Conservation (phyloP, 2,888 invertebrate genomes). For the Leptinotarsa tumamoca region DNA sequence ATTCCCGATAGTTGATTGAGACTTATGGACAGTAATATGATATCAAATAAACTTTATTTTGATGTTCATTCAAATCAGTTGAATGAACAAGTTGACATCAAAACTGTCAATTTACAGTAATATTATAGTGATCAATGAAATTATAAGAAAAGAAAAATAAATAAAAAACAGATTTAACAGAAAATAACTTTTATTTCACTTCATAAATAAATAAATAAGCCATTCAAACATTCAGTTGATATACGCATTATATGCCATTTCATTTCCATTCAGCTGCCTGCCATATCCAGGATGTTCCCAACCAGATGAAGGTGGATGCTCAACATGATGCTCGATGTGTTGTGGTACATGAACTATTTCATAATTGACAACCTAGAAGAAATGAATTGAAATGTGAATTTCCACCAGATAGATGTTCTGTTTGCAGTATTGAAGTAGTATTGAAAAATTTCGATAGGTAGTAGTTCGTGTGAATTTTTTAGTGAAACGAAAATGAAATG, state of each 20-base stretch:
- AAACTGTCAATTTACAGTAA: too few relatives aligned
- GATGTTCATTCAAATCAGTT: too few relatives aligned
- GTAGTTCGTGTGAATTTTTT: too few relatives aligned
- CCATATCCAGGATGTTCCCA: constrained; percentile 74
- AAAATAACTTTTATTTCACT: constrained; percentile 55
- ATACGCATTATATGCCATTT: constrained; percentile 71
- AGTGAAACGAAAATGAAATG: too few relatives aligned
- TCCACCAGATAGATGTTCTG: too few relatives aligned
- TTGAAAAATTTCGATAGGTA: too few relatives aligned
- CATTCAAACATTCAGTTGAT: constrained; percentile 34
- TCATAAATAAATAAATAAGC: constrained; percentile 49
- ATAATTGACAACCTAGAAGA: constrained; percentile 78
- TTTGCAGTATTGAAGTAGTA: too few relatives aligned
- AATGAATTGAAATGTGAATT: constrained; percentile 1
- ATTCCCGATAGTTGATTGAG: too few relatives aligned
- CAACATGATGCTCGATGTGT: constrained; percentile 70
- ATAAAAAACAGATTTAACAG: neutral
- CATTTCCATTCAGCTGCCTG: constrained; percentile 71
- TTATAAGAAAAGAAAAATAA: neutral
- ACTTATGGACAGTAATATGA: too few relatives aligned
- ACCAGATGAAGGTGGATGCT: constrained; percentile 61
- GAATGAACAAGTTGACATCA: too few relatives aligned
- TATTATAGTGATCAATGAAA: too few relatives aligned
- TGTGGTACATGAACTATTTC: constrained; percentile 88
- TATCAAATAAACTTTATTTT: too few relatives aligned